Percentiles rank a stretch among this genome's conserved stretches.
Conservation (phyloP, 92 coral and sea anemone species). For the Isaurus tuberculatus region DNA sequence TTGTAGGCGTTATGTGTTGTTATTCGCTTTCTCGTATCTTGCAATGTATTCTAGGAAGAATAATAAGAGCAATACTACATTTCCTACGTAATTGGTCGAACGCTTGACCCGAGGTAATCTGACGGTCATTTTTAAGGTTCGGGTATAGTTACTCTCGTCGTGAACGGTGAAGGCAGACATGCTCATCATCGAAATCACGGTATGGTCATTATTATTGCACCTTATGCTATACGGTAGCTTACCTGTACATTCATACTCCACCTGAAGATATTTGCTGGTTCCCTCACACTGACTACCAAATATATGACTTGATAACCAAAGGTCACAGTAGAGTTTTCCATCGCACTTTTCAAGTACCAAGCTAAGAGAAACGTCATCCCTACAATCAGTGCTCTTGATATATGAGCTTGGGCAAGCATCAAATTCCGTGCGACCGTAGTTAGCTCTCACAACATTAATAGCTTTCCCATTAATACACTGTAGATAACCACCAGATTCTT, state of each 20-base stretch:
- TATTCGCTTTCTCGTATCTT: too few species aligned
- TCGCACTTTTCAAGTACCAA: constrained; percentile 9
- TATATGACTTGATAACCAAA: constrained; percentile 6
- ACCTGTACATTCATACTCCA: constrained; percentile 29
- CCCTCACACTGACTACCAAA: background rate
- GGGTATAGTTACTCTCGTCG: too few species aligned
- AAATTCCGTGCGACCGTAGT: constrained; percentile 29
- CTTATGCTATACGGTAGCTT: background rate
- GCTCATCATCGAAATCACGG: too few species aligned
- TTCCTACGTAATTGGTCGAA: too few species aligned
- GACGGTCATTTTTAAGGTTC: too few species aligned
- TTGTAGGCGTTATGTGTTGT: too few species aligned
- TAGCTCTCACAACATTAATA: constrained; percentile 3
- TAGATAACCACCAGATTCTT: background rate
- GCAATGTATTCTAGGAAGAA: too few species aligned
- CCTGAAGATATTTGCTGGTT: constrained; percentile 15
- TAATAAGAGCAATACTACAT: too few species aligned
- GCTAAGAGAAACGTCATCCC: background rate
- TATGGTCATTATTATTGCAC: too few species aligned
- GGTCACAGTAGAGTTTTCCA: constrained; percentile 23
- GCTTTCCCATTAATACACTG: constrained; percentile 35
- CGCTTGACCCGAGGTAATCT: too few species aligned
- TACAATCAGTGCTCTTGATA: background rate
- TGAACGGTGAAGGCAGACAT: too few species aligned
- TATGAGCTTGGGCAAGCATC: background rate